Percentiles rank a stretch among this genome's conserved stretches.
These are phyloP conservation scores for Suricata suricatta DNA, from an alignment of 2,113 vertebrate species.

Conservation along the genomic window DNA sequence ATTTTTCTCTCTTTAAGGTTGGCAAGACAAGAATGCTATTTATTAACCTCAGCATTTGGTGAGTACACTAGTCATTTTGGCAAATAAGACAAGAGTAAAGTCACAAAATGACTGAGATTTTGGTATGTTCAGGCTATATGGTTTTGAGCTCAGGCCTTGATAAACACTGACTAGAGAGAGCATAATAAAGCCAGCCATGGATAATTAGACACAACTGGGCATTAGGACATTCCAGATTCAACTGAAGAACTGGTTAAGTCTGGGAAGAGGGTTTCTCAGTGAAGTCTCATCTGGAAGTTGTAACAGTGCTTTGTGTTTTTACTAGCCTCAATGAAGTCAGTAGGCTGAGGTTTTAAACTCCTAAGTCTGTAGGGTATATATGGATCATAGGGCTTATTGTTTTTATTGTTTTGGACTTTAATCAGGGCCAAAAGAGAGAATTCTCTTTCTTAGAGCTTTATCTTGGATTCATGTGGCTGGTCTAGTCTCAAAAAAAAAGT, in stretches of 20 bases:
- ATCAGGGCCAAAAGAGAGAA: background rate
- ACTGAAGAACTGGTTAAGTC: background rate
- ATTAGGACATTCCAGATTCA: background rate
- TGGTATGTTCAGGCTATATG: background rate
- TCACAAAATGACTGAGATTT: background rate
- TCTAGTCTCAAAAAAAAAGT: constrained; percentile 1
- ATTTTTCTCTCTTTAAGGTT: background rate
- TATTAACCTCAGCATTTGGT: background rate
- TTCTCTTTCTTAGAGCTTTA: background rate
- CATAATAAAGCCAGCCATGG: background rate
- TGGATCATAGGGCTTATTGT: background rate
- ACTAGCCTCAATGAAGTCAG: background rate
- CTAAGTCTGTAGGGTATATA: background rate
- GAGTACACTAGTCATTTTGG: background rate
- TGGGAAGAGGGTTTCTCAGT: background rate
- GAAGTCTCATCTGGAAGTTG: background rate
- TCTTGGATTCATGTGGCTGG: background rate
- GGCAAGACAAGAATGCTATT: background rate
- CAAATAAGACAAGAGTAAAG: background rate
- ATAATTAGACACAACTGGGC: background rate
- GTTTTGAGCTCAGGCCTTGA: background rate
- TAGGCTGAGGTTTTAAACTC: background rate
- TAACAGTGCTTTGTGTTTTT: background rate
- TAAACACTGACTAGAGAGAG: background rate
- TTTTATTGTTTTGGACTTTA: background rate